Evolutionary conservation across 2,888 invertebrate species (phyloP).

Genomic region (Phlogophora meticulosa): DNA sequence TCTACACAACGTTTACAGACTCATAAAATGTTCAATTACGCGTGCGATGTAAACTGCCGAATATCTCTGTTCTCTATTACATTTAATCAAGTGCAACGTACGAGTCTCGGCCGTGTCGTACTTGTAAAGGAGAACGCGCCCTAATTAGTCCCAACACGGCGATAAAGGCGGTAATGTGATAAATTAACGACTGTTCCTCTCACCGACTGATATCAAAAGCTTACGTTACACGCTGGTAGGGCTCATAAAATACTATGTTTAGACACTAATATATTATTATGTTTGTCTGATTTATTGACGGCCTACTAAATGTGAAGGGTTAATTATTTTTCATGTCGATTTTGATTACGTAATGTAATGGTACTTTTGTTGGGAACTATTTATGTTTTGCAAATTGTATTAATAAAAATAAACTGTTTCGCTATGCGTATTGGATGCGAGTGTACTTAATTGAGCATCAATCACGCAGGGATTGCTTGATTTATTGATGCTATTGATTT

Average conservation of each 20-base stretch:
- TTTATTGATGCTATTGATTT: conserved; percentile 61
- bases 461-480: conserved; percentile 63
- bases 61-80: conserved; percentile 57
- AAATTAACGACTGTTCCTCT: conserved; percentile 67
- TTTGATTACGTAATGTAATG: conserved; percentile 30
- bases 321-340: conserved; percentile 55
- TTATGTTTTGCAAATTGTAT: conserved; percentile 10
- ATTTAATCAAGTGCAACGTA: conserved; percentile 58
- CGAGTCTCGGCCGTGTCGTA: conserved; percentile 53
- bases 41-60: conserved; percentile 49
- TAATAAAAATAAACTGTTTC: conserved; percentile 35
- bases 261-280: conserved; percentile 57
- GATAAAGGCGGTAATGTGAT: conserved; percentile 71
- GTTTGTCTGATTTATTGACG: conserved; percentile 53
- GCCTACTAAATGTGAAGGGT: conserved; percentile 44
- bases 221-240: conserved; percentile 60
- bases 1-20: conserved; percentile 39
- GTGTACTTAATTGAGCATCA: conserved; percentile 54
- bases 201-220: conserved; percentile 69
- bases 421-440: conserved; percentile 35
- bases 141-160: conserved; percentile 69
- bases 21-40: conserved; percentile 60
- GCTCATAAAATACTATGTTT: conserved; percentile 68
- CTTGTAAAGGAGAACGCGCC: conserved; percentile 60
- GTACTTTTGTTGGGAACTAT: conserved; percentile 36